These are phyloP conservation scores for Sphaerophoria taeniata DNA, from an alignment of 2,888 invertebrate species.

Conservation along the genomic window DNA sequence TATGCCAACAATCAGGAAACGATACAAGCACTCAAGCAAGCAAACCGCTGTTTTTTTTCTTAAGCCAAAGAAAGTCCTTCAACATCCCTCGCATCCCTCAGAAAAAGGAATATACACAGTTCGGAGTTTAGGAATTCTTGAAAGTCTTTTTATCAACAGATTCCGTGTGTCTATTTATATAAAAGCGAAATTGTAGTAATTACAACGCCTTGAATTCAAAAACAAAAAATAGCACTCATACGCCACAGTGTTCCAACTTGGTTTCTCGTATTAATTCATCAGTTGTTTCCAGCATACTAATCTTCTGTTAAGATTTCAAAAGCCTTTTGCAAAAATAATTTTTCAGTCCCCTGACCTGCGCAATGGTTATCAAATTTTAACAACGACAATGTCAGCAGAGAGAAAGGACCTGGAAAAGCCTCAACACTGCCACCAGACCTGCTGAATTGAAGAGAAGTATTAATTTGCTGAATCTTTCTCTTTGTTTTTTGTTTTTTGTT, in stretches of 20 bases:
- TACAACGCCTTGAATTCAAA: neutral
- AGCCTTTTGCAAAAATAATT: neutral
- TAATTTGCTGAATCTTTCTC: neutral
- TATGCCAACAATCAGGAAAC: too few species aligned
- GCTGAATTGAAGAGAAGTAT: neutral
- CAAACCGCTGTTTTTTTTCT: too few species aligned
- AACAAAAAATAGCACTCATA: conserved; percentile 11
- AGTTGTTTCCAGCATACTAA: neutral
- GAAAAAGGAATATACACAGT: too few species aligned
- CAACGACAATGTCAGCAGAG: neutral
- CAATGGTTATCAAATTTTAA: neutral
- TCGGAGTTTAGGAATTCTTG: too few species aligned
- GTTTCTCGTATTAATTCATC: neutral
- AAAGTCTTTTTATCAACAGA: too few species aligned
- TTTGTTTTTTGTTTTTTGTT: neutral
- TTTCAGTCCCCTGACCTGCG: neutral
- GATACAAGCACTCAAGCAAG: too few species aligned
- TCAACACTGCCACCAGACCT: neutral
- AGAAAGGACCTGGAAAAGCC: neutral
- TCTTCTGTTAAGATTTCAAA: neutral
- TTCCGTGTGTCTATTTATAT: too few species aligned
- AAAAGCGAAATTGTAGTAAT: too few species aligned
- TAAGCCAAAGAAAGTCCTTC: too few species aligned
- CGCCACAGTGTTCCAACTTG: neutral
- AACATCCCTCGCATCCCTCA: too few species aligned